Evolutionary conservation across 2,888 invertebrate species (phyloP), one percentile per base, ranked within the genome.

Genomic region (Brenthis ino): DNA sequence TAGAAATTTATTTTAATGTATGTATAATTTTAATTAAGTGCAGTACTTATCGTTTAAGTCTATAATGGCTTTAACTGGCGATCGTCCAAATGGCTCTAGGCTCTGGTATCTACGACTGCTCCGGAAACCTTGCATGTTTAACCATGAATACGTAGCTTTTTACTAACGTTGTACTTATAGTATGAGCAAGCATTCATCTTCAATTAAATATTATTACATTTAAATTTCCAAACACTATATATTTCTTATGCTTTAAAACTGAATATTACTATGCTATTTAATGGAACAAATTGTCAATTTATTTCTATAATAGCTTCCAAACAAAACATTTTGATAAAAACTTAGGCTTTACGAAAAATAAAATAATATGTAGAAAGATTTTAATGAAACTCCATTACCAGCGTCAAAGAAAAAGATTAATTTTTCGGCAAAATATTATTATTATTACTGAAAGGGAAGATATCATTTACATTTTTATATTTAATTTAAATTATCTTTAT

Each of bases 341-440:
- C 37, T 43, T 43, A 11, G 11, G 2, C 37, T 11, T 43, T 43
- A 43, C 11, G 8, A 50, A 60, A 57, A 57, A 11, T 8, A 24
- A 60, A 60, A 37, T 33, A 58, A 48, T 60, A 50, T 50, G 3
- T 60, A n/a, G 5, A n/a, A 16, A 50, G n/a, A 28, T 50, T 60
- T 60, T 60, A 16, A 28, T 28, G 60, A 48, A 60, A 60, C 50
- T 50, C 58, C 48, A 60, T 60, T 60, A 60, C 48, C n/a, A 50
- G 14, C 60, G 28, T 60, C 60, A 60, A 60, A 50, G 60, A 50
- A 50, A 50, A 50, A 60, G 33, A 50, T 60, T 60, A 60, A 28
- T 60, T 50, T 60, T 50, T 48, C 12, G n/a, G 28, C 11, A 50
- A 50, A 60, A 60, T 16, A 12, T 48, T 14, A 48, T 37, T 43